phyloP scores from a whole-genome alignment of 2,113 vertebrate species.

The Alligator sinensis region DNA sequence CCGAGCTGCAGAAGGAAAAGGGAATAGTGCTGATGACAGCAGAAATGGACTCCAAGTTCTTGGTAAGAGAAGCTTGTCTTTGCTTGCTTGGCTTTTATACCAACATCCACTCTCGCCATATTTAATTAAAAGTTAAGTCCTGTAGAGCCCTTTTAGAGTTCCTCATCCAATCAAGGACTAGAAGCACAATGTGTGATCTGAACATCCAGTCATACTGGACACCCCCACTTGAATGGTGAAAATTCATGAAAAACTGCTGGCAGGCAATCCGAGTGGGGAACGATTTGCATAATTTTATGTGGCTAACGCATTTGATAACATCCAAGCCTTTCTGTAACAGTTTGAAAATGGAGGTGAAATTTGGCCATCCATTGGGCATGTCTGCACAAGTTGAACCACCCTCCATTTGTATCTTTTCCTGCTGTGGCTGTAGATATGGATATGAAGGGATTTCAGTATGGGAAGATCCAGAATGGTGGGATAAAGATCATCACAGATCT shows the following conservation, averaged over 20 bases:
- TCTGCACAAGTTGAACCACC: neutral
- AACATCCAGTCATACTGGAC: neutral
- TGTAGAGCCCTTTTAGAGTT: neutral
- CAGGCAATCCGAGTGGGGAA: neutral
- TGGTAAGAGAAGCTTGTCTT: conserved; percentile 80
- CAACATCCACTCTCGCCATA: neutral
- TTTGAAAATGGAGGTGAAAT: neutral
- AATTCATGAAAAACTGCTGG: neutral
- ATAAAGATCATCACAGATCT: too few relatives aligned
- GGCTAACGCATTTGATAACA: neutral
- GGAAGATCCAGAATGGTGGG: neutral
- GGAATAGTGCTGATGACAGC: conserved; percentile 95
- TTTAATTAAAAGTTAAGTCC: neutral
- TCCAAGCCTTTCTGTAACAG: neutral
- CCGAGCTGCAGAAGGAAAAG: conserved; percentile 91
- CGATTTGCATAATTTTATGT: neutral
- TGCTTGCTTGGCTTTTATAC: neutral
- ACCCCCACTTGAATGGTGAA: neutral
- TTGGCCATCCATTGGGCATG: neutral
- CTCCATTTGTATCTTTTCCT: too few relatives aligned
- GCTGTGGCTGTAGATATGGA: neutral
- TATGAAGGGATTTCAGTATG: neutral
- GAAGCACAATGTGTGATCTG: neutral
- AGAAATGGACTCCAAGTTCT: conserved; percentile 90
- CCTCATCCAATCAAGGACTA: neutral